Conservation (phyloP, 2,888 invertebrate species). For the Harpagoxenus sublaevis region DNA sequence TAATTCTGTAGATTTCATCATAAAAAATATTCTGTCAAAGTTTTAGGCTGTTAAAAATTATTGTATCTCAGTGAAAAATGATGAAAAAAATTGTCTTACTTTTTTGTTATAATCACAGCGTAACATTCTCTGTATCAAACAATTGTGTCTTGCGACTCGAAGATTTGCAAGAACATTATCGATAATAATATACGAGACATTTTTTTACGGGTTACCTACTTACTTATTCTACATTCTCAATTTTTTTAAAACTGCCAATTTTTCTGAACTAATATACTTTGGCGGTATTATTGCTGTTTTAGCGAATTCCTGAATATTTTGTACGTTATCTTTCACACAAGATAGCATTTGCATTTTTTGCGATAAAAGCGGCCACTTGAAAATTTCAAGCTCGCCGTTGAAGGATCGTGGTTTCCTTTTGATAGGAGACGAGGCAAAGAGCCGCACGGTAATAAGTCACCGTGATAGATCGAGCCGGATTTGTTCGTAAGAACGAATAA, state of each 20-base stretch:
- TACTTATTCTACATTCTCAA: neutral
- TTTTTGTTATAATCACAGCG: slow-evolving; percentile 10
- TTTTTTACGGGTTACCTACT: neutral
- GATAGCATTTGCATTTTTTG: neutral
- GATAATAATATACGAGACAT: neutral
- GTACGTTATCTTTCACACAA: neutral
- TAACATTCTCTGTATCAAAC: neutral
- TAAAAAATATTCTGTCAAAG: too few relatives aligned
- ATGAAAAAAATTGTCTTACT: neutral
- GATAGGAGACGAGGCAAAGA: slow-evolving; percentile 38
- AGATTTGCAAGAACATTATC: neutral
- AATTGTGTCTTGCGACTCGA: neutral
- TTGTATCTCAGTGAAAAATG: too few relatives aligned
- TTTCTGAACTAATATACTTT: neutral
- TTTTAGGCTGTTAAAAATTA: too few relatives aligned
- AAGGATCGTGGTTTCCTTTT: slow-evolving; percentile 48
- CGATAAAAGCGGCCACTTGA: slow-evolving; percentile 46
- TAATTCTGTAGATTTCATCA: too few relatives aligned
- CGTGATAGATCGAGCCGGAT: slow-evolving; percentile 57
- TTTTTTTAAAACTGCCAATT: neutral
- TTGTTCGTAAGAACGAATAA: slow-evolving; percentile 59
- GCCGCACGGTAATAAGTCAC: slow-evolving; percentile 14
- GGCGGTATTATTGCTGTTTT: slow-evolving; percentile 16
- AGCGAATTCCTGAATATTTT: slow-evolving; percentile 30
- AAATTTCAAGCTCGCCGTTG: slow-evolving; percentile 62